Conservation (phyloP, 2,888 invertebrate genomes). For the Esperia sulphurella region DNA sequence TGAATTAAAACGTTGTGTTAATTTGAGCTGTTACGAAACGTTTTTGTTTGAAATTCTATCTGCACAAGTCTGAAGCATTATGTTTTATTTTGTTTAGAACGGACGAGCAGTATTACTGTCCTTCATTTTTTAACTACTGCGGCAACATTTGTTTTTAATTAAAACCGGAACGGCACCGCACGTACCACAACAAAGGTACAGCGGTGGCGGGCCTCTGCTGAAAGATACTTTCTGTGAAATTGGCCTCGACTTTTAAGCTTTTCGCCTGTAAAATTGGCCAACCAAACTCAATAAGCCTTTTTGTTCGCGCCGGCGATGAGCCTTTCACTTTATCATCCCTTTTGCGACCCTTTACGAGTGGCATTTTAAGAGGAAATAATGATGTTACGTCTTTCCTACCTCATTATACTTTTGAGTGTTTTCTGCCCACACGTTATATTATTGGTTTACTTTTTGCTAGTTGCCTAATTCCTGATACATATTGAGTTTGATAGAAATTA, state of each 20-base stretch:
- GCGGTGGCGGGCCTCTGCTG: constrained; percentile 10
- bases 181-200: constrained; percentile 10
- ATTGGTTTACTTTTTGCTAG: background rate
- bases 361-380: constrained; percentile 56
- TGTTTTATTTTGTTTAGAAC: background rate
- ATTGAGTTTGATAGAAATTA: background rate
- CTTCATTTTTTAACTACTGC: constrained; percentile 6
- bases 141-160: constrained; percentile 20
- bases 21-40: no score
- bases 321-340: constrained; percentile 51
- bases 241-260: constrained; percentile 26
- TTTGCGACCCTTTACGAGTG: constrained; percentile 37
- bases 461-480: background rate
- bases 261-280: constrained; percentile 42
- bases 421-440: background rate
- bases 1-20: background rate
- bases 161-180: constrained; percentile 16
- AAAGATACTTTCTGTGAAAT: constrained; percentile 28
- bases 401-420: constrained; percentile 18
- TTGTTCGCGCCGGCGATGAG: constrained; percentile 46
- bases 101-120: background rate
- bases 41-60: background rate
- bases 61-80: background rate
- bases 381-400: constrained; percentile 37
- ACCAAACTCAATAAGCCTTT: constrained; percentile 58